Evolutionary conservation across 1,140 invertebrate genomes (phyloP), one percentile per base, ranked within the genome.

Genomic region (Aphidius gifuensis): DNA sequence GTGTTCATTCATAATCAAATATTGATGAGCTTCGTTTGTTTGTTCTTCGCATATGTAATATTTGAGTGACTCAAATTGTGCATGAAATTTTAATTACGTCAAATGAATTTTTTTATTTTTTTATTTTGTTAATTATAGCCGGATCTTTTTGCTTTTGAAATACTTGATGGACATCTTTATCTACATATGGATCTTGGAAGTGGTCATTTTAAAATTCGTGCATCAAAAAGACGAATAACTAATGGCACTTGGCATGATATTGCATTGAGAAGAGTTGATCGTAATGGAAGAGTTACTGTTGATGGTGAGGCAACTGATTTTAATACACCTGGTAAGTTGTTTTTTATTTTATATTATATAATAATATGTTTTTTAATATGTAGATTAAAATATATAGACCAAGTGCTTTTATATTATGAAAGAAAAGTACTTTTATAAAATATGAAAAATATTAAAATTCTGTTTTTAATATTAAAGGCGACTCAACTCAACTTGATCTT

Each of bases 201-300:
- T n/a, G 96, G 95, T 0, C 85, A 90, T 1, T 86, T 92, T 1
- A 90, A 94, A 71, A 88, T 96, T 9, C 86, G 92, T 69, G 90
- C 91, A 0, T 94, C 93, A 0, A 83, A 90, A 48, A 80, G 89
- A 51, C 82, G 90, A 46, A 87, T 99, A 1, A 92, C 96, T 75
- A 95, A 98, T 71, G 92, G 92, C 0, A 85, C 87, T 40, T 96
- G 94, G 92, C 97, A 99, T 74, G 90, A 93, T 69, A 89, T 98
- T 2, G 85, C 88, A 7, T 77, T 98, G 62, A 83, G 90, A 61
- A 82, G 93, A 61, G 90, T 87, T 62, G 91, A 90, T 11, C 84
- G 90, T 67, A 89, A 91, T 47, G 94, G 95, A 5, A 85, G 88
- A 64, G 90, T 98, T n/a, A 91, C 89, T 9, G 92, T 98, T 1